Evolutionary conservation across 37 sponge, comb jelly and placozoan genomes (phyloP), one percentile per base, ranked within the genome.

Genomic region (Crambe crambe): DNA sequence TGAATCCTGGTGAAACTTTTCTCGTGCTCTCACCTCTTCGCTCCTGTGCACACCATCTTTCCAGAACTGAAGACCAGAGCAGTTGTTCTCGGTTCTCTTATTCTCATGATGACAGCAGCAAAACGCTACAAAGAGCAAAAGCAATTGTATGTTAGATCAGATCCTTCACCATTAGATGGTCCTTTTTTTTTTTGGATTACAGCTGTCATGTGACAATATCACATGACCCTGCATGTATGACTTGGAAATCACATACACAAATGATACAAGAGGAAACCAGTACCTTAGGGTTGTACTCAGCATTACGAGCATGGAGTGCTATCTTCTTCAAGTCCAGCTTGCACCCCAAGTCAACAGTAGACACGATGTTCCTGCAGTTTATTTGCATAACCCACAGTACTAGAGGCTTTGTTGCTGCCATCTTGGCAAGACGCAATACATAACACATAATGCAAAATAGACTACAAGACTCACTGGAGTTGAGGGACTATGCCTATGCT

Each of bases 61-160:
- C 99, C 99, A n/a, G 94, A 93, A 70, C 95, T 96, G 75, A 98
- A 98, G 12, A 98, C 91, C 4, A 98, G 91, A 3, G 99, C 99
- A 66, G 99, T 98, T 25, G 99, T 98, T 32, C 99, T 66, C 9
- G 99, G 99, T 43, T 98, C 99, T 73, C 99, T 66, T 38, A 98
- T 98, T 47, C 99, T 86, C 99, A 98, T 98, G 38, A 98, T 98
- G 36, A 98, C 99, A 62, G 99, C 99, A n/a, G 99, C 99, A 89
- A 98, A 98, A 76, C 99, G 94, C 92, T 95, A 56, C 42, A 56
- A 12, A 47, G 27, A 20, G 27, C n/a, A 60, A 4, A n/a, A 20
- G 17, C 61, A 60, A 9, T 25, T 23, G 6, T 47, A n/a, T n/a
- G n/a, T n/a, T n/a, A n/a, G n/a, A n/a, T n/a, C n/a, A n/a, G n/a